Evolutionary conservation across 2,797 vertebrate genomes (phyloP), one percentile per base, ranked within the genome.

Genomic region (Oryzias sinensis): DNA sequence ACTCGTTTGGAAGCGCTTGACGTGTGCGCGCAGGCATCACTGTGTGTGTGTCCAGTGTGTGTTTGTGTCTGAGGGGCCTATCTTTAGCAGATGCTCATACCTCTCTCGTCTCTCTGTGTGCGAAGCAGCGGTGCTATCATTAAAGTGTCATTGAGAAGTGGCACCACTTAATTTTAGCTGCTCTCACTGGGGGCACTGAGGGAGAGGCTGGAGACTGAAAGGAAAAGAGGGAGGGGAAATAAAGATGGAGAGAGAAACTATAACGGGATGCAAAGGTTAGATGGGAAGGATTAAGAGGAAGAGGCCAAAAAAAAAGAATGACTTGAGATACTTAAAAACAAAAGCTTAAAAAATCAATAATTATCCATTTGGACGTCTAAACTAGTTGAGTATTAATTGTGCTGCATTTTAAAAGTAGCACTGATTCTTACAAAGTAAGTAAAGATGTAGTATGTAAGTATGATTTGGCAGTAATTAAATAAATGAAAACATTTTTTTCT

Each of bases 91-190:
- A 91, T 93, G 92, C 94, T 94, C 90, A 91, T 90, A 94, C 94
- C 91, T 93, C 92, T 94, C 92, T 90, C 88, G 79, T 94, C 93
- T 95, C 93, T 92, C 76, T 94, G 93, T 93, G 94, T 93, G 91
- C 91, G 78, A 91, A 94, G 94, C 88, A 82, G 93, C 92, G 75
- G 83, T 86, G 87, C 92, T 94, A 93, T 97, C 95, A 96, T 96
- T 96, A 96, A 95, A 94, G 94, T 97, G 95, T 97, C 96, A 97
- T 95, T 98, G 95, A 96, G 93, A 97, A 96, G 92, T 94, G 95
- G 95, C 94, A 94, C 93, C 91, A 93, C 95, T 96, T 97, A 94
- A 97, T 97, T 97, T 96, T 94, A 97, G 94, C 93, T 93, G 93
- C 93, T 94, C 93, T 94, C 93, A 92, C 90, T 92, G 93, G 94